Evolutionary conservation across 2,797 vertebrate species (phyloP), one percentile per base, ranked within the genome.

Genomic region (Apogon talboti): DNA sequence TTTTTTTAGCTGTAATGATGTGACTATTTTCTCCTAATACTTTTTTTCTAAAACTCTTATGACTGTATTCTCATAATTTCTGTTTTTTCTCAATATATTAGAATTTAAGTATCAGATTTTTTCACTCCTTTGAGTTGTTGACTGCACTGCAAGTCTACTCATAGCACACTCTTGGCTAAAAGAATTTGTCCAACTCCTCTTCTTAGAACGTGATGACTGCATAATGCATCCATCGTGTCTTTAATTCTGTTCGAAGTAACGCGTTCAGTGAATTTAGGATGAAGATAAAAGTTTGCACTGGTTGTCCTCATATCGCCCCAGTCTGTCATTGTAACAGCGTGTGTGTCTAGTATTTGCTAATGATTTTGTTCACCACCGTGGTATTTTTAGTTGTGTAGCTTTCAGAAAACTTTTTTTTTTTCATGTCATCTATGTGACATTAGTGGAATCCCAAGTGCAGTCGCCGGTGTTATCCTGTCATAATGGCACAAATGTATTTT

Each of bases 401-500:
- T 24, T 65, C 41, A 24, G 21, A 24, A 24, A 2, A 2, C 21
- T 24, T 24, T 24, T 24, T 24, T n/a, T 24, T 2, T 24, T 24
- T 24, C 18, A 46, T 15, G 37, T 66, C 52, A 46, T 51, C 38
- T 58, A 15, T 35, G 2, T 66, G 58, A 38, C 19, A n/a, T 61
- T 30, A 44, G 19, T 55, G 16, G 28, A 66, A 42, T 58, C 52
- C 24, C 10, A 58, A 30, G 11, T 71, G 35, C 33, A 54, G 47
- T 57, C 21, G 15, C n/a, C 19, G 5, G 6, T 55, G 40, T 67
- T 54, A 30, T 50, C 9, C 48, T 2, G 0, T 76, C 48, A 46
- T 33, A 28, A 35, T 66, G 46, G 52, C 67, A 18, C 60, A 58
- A n/a, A 80, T 18, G 24, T 61, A 41, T 66, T 71, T 78, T 0